Evolutionary conservation across 2,113 vertebrate species (phyloP), one percentile per base, ranked within the genome.

Genomic region (Pelusios castaneus): DNA sequence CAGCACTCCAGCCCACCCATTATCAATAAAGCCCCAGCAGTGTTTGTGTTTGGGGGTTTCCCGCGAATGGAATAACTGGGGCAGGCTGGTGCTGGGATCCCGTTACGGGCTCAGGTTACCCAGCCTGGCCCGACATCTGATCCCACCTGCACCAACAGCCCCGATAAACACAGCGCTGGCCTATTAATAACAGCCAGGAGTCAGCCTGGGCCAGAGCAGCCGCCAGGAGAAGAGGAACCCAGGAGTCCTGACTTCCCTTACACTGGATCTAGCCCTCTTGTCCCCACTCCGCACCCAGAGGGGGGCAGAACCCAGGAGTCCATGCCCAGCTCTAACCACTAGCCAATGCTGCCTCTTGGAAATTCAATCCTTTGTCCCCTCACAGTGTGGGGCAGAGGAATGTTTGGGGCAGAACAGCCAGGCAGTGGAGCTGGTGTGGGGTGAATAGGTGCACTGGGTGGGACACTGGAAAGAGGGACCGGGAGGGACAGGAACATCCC

Each of bases 21-120:
- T 77, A 81, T 76, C 52, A 76, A 86, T 67, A 82, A 88, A 56
- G 51, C 51, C 43, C 41, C 19, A 27, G 16, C 55, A 82, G 45
- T 86, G 78, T 67, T 91, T 82, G 79, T 87, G 79, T 82, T 73
- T 27, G 29, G 84, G 85, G 84, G 56, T 63, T 77, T 91, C 67
- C 89, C 82, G 82, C 21, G 38, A 82, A 91, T 52, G 75, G 55
- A 84, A 77, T 86, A 91, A 91, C 86, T 86, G 89, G 89, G 80
- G 54, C 67, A 51, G n/a, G 49, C 60, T 77, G 54, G 78, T 51
- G 73, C 49, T 77, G 55, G 47, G 90, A 76, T 91, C 84, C 43
- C 41, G 29, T 91, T 82, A 87, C 80, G 31, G 22, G 70, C n/a
- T 63, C 56, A 24, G 55, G 70, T 52, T 76, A 58, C 87, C 79